These are phyloP conservation scores for Ochropleura plecta DNA, from an alignment of 2,888 invertebrate species.

Conservation along the genomic window DNA sequence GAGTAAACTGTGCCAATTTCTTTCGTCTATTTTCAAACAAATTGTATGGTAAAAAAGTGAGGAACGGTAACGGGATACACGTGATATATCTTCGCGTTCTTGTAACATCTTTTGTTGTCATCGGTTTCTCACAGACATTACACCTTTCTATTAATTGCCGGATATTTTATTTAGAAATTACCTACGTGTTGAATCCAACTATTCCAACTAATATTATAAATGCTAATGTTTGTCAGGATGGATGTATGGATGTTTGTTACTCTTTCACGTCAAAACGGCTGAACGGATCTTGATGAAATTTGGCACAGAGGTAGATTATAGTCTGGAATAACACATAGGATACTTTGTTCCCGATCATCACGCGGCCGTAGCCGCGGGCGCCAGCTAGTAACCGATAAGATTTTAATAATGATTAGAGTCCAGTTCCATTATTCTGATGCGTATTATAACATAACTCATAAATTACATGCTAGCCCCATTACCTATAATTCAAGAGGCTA, in stretches of 20 bases:
- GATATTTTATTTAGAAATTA: not conserved
- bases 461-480: conserved; percentile 17
- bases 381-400: not conserved
- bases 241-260: too few relatives aligned
- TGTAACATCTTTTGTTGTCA: conserved; percentile 24
- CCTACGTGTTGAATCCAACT: too few relatives aligned
- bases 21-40: conserved; percentile 7
- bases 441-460: conserved; percentile 33
- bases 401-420: not conserved
- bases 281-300: too few relatives aligned
- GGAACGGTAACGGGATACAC: not conserved
- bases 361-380: too few relatives aligned
- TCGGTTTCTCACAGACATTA: not conserved
- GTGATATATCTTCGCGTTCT: conserved; percentile 20
- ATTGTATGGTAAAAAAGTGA: conserved; percentile 7
- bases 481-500: conserved; percentile 37
- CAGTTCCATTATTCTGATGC: conserved; percentile 7
- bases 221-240: too few relatives aligned
- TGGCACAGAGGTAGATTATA: too few relatives aligned
- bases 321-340: too few relatives aligned
- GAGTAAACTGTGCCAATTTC: conserved; percentile 31
- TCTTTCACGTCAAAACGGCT: too few relatives aligned
- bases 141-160: not conserved
- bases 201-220: too few relatives aligned
- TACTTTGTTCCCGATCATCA: too few relatives aligned